Evolutionary conservation across 2,113 vertebrate species (phyloP).

Genomic region (Sporophila hypoxantha): DNA sequence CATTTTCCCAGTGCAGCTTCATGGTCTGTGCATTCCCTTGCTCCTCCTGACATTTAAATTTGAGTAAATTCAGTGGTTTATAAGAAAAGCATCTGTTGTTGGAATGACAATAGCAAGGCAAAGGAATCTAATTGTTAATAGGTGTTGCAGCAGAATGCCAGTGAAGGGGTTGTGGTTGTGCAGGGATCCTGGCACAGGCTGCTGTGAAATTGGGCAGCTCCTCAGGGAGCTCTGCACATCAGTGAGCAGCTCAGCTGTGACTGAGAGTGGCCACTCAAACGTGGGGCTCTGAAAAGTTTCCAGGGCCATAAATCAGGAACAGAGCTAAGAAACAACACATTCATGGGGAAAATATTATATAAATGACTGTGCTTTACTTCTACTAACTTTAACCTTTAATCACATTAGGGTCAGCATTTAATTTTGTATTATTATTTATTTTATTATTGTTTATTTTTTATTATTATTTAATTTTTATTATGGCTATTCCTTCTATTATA

Average conservation of each 20-base stretch:
- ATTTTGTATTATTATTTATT: not conserved
- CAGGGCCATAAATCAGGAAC: constrained; percentile 54
- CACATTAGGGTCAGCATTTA: not conserved
- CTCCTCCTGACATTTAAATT: constrained; percentile 62
- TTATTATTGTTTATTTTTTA: not conserved
- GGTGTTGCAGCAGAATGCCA: constrained; percentile 45
- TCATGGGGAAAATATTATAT: not conserved
- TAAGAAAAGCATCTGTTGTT: constrained; percentile 64
- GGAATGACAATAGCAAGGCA: constrained; percentile 54
- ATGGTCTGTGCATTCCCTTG: constrained; percentile 41
- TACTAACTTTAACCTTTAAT: constrained; percentile 1
- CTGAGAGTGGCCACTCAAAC: constrained; percentile 2
- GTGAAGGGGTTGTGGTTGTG: constrained; percentile 25
- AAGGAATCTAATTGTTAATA: constrained; percentile 59
- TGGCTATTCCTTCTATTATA: not conserved
- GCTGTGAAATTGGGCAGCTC: constrained; percentile 57
- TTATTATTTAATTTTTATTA: not conserved
- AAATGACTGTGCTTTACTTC: not conserved
- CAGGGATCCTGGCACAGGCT: constrained; percentile 39
- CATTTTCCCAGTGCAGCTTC: constrained; percentile 36
- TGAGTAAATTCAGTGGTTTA: constrained; percentile 64
- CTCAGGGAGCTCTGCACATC: constrained; percentile 46
- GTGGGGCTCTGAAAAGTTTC: constrained; percentile 23
- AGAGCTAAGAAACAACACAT: constrained; percentile 8
- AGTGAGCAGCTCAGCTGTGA: constrained; percentile 51